Evolutionary conservation across 2,888 invertebrate genomes (phyloP), one percentile per base, ranked within the genome.

Genomic region (Orthosia cruda): DNA sequence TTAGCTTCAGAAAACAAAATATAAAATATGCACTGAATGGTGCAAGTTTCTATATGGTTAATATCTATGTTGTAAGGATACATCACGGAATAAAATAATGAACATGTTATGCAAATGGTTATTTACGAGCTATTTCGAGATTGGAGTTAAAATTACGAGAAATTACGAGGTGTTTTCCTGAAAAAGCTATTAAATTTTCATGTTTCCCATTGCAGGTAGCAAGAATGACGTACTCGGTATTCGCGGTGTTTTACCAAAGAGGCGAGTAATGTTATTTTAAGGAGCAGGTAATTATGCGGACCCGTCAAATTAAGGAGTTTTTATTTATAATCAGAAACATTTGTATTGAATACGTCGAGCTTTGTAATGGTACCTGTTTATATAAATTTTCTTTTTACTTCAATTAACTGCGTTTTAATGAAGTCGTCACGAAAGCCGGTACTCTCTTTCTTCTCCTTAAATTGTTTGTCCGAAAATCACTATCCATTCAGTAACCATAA

Each of bases 241-340:
- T 95, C 80, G 96, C 95, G n/a, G 96, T 96, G 65, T 95, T 96
- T 87, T 96, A 96, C 77, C 93, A 95, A 80, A 90, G 93, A 81
- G 92, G 93, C 32, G 90, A 85, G 72, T 91, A 83, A 89, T 80
- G 47, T 45, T 77, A 47, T 62, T 80, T 70, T 66, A 72, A 66
- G 54, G 23, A n/a, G 23, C 11, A 59, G 47, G 49, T 52, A 80
- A 67, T 67, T 72, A 61, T 23, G 59, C 15, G 11, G 9, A 62
- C 58, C 49, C n/a, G 18, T 50, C 9, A 52, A 45, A 61, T 45
- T 32, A 45, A 11, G 23, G 52, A 40, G 12, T 13, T 61, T 54
- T 63, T 74, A n/a, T n/a, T n/a, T 52, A 26, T 20, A 12, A 72
- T 45, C 4, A 2, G 9, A 18, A 75, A 16, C 20, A n/a, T 32